These are phyloP conservation scores for Alsophila aescularia DNA, from an alignment of 2,888 invertebrate genomes.

Conservation along the genomic window DNA sequence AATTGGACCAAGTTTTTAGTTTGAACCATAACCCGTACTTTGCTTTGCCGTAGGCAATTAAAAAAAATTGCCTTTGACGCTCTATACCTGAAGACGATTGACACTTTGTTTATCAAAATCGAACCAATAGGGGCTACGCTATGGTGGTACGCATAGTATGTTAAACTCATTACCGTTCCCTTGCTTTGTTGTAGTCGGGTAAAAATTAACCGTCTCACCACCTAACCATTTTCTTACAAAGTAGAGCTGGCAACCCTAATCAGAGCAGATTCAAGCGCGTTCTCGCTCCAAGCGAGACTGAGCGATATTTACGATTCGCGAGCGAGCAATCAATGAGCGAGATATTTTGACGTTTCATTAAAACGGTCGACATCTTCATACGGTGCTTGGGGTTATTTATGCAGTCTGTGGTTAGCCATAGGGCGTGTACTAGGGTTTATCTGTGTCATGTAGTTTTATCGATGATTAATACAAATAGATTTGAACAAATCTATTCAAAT, in stretches of 20 bases:
- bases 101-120: too few relatives aligned
- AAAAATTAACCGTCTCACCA: too few relatives aligned
- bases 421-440: constrained; percentile 42
- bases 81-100: too few relatives aligned
- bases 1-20: too few relatives aligned
- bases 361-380: constrained; percentile 78
- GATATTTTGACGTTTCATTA: constrained; percentile 81
- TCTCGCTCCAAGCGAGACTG: constrained; percentile 51
- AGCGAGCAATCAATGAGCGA: constrained; percentile 67
- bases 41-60: too few relatives aligned
- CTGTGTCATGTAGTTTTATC: constrained; percentile 7
- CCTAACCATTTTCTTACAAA: too few relatives aligned
- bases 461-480: not conserved
- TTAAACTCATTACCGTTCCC: too few relatives aligned
- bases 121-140: too few relatives aligned
- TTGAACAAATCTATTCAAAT: not conserved
- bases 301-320: constrained; percentile 51
- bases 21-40: too few relatives aligned
- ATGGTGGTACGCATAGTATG: too few relatives aligned
- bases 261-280: constrained; percentile 51
- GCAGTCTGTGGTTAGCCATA: constrained; percentile 59
- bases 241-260: constrained; percentile 14
- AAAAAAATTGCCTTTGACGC: too few relatives aligned
- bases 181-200: too few relatives aligned
- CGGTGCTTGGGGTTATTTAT: constrained; percentile 71